These are phyloP conservation scores for Desoria tigrina DNA, from an alignment of 2,888 invertebrate genomes.

Conservation along the genomic window DNA sequence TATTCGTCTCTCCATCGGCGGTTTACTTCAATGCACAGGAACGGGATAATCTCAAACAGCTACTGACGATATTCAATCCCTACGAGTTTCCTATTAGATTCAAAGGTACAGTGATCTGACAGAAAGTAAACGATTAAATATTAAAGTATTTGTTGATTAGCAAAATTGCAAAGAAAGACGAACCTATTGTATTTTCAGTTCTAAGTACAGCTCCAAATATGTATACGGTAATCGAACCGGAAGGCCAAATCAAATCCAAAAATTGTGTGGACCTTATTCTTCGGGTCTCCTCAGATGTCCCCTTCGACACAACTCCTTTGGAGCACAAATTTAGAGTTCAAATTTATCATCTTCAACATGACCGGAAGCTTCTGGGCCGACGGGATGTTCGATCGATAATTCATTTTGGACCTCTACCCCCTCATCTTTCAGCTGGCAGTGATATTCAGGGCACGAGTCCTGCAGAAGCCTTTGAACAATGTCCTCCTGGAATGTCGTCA, in stretches of 20 bases:
- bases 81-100: constrained; percentile 52
- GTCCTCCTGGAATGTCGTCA: constrained; percentile 7
- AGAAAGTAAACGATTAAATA: neutral
- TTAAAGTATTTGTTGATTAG: constrained; percentile 1
- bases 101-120: constrained; percentile 43
- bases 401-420: constrained; percentile 42
- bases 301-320: constrained; percentile 32
- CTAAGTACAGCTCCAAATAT: constrained; percentile 44
- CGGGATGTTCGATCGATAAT: constrained; percentile 48
- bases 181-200: constrained; percentile 37
- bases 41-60: constrained; percentile 48
- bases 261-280: constrained; percentile 51
- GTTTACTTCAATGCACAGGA: constrained; percentile 48
- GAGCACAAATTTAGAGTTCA: constrained; percentile 51
- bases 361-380: constrained; percentile 37
- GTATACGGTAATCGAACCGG: constrained; percentile 48
- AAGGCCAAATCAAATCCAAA: constrained; percentile 48
- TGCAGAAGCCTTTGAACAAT: constrained; percentile 23
- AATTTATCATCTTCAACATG: constrained; percentile 35
- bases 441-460: constrained; percentile 14
- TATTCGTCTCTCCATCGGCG: constrained; percentile 48
- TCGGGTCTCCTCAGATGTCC: constrained; percentile 43
- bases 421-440: constrained; percentile 17
- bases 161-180: neutral
- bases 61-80: constrained; percentile 52